Evolutionary conservation across 35 echinoderm and acorn worm species (phyloP).

Genomic region (Stichopus chloronotus): DNA sequence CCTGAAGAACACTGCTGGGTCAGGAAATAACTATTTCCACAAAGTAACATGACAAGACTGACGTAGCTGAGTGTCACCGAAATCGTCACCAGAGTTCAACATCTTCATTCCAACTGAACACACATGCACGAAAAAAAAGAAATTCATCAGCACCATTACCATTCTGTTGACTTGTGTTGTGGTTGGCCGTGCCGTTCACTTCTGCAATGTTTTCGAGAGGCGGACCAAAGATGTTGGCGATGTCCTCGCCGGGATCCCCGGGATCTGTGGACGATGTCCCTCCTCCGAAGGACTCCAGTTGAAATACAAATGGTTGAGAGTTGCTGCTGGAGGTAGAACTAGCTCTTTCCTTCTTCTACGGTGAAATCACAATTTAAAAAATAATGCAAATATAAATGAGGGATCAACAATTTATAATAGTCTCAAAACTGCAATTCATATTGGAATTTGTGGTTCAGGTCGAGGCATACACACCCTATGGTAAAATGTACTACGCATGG

Average conservation of each 20-base stretch:
- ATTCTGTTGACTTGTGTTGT: neutral
- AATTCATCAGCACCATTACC: neutral
- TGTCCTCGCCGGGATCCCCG: neutral
- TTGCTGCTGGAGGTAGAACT: slow-evolving; percentile 15
- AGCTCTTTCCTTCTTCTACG: slow-evolving; percentile 17
- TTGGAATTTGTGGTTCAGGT: neutral
- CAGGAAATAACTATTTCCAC: no score
- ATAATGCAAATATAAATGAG: no score
- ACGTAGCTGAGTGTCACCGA: no score
- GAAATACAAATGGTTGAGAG: neutral
- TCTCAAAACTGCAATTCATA: neutral
- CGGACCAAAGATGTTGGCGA: slow-evolving; percentile 37
- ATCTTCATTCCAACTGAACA: neutral
- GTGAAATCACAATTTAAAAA: no score
- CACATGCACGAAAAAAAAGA: neutral
- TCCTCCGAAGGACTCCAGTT: slow-evolving; percentile 28
- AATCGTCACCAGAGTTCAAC: neutral
- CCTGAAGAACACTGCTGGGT: no score
- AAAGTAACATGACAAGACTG: no score
- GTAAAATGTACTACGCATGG: neutral
- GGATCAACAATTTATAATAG: no score
- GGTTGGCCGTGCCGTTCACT: neutral
- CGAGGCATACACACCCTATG: neutral
- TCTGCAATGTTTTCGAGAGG: slow-evolving; percentile 7
- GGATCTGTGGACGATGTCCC: slow-evolving; percentile 31